Percentiles rank a stretch among this genome's conserved stretches.
phyloP scores from a whole-genome alignment of 2,113 vertebrate species.

The Euleptes europaea region DNA sequence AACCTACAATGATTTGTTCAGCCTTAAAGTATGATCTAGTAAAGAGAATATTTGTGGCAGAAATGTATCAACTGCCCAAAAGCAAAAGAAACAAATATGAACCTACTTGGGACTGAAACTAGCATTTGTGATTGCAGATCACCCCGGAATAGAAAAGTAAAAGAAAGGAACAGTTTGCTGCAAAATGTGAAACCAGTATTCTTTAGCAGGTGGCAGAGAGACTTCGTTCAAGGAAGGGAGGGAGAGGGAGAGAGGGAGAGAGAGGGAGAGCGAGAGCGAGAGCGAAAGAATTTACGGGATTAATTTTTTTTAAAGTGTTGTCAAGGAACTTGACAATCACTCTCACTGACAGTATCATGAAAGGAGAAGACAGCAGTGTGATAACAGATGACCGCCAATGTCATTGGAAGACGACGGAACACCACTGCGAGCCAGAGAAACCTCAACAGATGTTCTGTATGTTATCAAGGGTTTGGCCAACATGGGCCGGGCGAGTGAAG shows the following conservation, averaged over 20 bases:
- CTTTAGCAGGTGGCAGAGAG: slow-evolving; percentile 49
- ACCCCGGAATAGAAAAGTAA: slow-evolving; percentile 48
- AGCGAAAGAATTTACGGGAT: slow-evolving; percentile 45
- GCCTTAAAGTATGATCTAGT: neutral
- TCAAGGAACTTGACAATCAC: slow-evolving; percentile 47
- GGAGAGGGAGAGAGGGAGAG: slow-evolving; percentile 34
- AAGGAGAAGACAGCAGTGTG: slow-evolving; percentile 18
- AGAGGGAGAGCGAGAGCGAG: too few species aligned
- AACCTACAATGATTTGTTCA: neutral
- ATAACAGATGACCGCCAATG: slow-evolving; percentile 19
- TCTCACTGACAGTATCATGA: slow-evolving; percentile 23
- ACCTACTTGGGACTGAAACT: slow-evolving; percentile 43
- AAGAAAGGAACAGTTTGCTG: slow-evolving; percentile 50
- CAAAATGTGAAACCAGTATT: slow-evolving; percentile 45
- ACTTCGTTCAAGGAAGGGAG: slow-evolving; percentile 14
- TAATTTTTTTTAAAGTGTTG: slow-evolving; percentile 29
- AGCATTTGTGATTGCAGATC: slow-evolving; percentile 45
- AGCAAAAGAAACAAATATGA: slow-evolving; percentile 43
- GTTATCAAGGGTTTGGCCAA: neutral
- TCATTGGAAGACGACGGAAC: neutral
- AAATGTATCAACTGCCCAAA: slow-evolving; percentile 5
- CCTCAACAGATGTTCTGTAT: neutral
- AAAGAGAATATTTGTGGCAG: neutral
- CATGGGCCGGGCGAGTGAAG: neutral
- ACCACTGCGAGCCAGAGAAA: neutral